phyloP scores from a whole-genome alignment of 2,113 vertebrate genomes.

The Mastomys natalensis region DNA sequence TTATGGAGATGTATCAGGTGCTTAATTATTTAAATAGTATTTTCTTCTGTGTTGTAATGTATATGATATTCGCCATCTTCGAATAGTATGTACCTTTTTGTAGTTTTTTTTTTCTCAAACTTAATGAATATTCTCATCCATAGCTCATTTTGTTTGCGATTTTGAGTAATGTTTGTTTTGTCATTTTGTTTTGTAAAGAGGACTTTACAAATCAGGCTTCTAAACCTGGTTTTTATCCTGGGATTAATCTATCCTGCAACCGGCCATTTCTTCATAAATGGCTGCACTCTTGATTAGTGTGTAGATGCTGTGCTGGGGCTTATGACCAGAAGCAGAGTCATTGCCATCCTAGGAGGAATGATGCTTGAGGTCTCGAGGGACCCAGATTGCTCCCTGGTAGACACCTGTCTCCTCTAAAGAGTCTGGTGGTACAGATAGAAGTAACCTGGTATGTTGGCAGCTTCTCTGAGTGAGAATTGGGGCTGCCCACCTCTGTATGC shows the following conservation, averaged over 20 bases:
- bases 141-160: not conserved
- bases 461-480: rapidly evolving
- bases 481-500: not conserved
- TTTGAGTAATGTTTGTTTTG: not conserved
- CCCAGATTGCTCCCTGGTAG: not conserved
- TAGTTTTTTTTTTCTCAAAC: not conserved
- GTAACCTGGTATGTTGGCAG: not conserved
- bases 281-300: not conserved
- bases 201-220: not conserved
- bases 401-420: not conserved
- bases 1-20: not conserved
- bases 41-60: not conserved
- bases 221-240: not conserved
- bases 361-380: not conserved
- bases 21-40: not conserved
- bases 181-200: not conserved
- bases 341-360: not conserved
- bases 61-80: not conserved
- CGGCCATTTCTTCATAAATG: not conserved
- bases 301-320: not conserved
- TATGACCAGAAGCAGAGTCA: not conserved
- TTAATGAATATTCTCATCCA: not conserved
- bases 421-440: not conserved
- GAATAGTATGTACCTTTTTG: not conserved
- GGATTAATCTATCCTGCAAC: not conserved